Base-by-base conservation (phyloP, 2,113 vertebrate species). In the Etia nguti region DNA sequence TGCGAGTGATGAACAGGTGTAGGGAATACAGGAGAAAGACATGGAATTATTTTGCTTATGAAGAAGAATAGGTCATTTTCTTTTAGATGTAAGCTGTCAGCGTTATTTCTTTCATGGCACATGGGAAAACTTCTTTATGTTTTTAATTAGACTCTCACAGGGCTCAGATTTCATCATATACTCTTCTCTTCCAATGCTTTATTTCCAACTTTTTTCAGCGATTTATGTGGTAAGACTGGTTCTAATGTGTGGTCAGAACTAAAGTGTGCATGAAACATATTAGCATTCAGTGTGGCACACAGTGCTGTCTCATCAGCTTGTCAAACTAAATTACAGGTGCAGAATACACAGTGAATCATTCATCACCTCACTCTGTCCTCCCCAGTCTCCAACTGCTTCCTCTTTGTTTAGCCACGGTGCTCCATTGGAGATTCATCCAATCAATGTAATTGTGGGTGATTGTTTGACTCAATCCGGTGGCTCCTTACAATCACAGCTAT, bases 371-470 rank as follows among this genome's bases (percentile, higher is more conserved):
- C 93, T 41, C 85, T 86, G 85, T 94, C 92, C 88, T 88, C 94
- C 80, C 62, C 34, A 80, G 83, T 83, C 90, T 88, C 88, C 84
- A 11, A 91, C 92, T 81, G 89, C 89, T 95, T 93, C 93, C 91
- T 93, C 90, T 94, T 95, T 95, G 93, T 96, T 93, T 91, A 75
- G 85, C 81, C 80, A 52, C 57, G 77, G 86, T 41, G 84, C 88
- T 89, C 89, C 82, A 92, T 91, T 68, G 88, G 89, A 93, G 88
- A 92, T 86, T 95, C 90, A 86, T 94, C 93, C 92, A 95, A 95
- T 95, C 95, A 94, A 94, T 95, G 92, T 96, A 96, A 95, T 95
- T 96, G 94, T 41, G 59, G 85, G 80, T 88, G 93, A 95, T 95
- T 95, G 94, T 94, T 93, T 88, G 88, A 88, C 82, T 85, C 91